Conservation (phyloP, 2,113 vertebrate species). For the Himantopus leucocephalus region DNA sequence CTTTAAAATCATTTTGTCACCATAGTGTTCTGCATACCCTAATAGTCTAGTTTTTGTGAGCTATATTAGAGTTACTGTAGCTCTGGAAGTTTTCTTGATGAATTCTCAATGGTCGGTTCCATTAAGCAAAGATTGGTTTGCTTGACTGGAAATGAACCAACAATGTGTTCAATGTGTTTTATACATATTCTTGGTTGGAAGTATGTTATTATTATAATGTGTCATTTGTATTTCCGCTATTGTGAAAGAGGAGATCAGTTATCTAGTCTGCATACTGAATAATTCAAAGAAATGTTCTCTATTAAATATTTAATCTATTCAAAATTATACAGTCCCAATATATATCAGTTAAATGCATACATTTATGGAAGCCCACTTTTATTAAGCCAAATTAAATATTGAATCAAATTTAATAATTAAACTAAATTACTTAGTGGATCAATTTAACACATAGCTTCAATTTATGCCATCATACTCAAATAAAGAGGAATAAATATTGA, state of each 20-base stretch:
- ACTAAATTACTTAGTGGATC: constrained; percentile 75
- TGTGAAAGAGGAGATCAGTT: constrained; percentile 73
- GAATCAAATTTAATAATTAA: constrained; percentile 84
- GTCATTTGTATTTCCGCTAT: constrained; percentile 62
- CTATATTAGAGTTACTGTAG: neutral
- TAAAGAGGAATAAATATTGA: constrained; percentile 68
- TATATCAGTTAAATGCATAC: constrained; percentile 79
- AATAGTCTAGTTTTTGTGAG: neutral
- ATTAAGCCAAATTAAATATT: constrained; percentile 84
- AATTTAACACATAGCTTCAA: constrained; percentile 71
- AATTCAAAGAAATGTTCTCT: constrained; percentile 77
- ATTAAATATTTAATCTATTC: constrained; percentile 81
- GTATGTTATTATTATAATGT: constrained; percentile 57
- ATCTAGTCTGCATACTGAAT: constrained; percentile 74
- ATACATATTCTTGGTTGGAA: constrained; percentile 27
- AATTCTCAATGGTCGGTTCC: neutral
- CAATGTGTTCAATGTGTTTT: constrained; percentile 49
- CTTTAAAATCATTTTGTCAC: constrained; percentile 5
- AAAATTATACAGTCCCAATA: constrained; percentile 74
- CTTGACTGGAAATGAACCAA: constrained; percentile 62
- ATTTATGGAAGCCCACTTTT: constrained; percentile 73
- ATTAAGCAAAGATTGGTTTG: constrained; percentile 64
- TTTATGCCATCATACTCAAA: constrained; percentile 45
- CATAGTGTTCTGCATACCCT: constrained; percentile 16
- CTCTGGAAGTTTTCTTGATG: constrained; percentile 30